phyloP scores from a whole-genome alignment of 2,888 invertebrate genomes.

The Xylota sylvarum region DNA sequence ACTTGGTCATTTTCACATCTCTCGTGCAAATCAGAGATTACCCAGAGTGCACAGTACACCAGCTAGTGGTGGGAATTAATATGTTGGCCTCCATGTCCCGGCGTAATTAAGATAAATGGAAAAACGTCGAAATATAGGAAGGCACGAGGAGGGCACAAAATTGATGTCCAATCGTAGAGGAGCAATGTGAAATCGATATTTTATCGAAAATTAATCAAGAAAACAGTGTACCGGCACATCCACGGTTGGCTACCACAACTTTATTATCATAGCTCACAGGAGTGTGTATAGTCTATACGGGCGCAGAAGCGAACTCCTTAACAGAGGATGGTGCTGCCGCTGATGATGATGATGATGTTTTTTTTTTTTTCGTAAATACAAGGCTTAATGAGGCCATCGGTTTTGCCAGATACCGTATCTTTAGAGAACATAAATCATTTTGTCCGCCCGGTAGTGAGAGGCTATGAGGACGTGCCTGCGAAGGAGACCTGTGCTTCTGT shows the following conservation, averaged over 20 bases:
- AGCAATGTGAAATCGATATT: conserved; percentile 65
- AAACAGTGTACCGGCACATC: conserved; percentile 7
- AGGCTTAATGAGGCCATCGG: conserved; percentile 55
- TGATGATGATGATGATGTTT: conserved; percentile 33
- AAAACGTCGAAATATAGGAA: conserved; percentile 50
- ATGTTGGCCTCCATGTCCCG: conserved; percentile 63
- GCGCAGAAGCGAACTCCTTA: conserved; percentile 6
- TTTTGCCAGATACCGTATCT: conserved; percentile 39
- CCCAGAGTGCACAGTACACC: conserved; percentile 10
- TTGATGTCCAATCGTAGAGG: conserved; percentile 54
- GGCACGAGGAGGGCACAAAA: conserved; percentile 24
- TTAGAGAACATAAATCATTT: conserved; percentile 66
- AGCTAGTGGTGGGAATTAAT: conserved; percentile 54
- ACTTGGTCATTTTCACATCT: conserved; percentile 30
- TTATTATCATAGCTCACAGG: conserved; percentile 66
- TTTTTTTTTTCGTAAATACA: conserved; percentile 39
- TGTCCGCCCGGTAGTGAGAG: neutral
- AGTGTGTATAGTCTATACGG: conserved; percentile 2
- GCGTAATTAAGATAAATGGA: conserved; percentile 76
- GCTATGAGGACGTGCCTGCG: conserved; percentile 2
- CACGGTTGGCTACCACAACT: conserved; percentile 7
- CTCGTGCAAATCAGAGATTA: conserved; percentile 29
- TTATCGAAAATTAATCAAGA: conserved; percentile 69
- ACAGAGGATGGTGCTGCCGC: conserved; percentile 1
- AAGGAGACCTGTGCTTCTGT: neutral